These are phyloP conservation scores for Mimas tiliae DNA, from an alignment of 2,888 invertebrate genomes.

Conservation along the genomic window DNA sequence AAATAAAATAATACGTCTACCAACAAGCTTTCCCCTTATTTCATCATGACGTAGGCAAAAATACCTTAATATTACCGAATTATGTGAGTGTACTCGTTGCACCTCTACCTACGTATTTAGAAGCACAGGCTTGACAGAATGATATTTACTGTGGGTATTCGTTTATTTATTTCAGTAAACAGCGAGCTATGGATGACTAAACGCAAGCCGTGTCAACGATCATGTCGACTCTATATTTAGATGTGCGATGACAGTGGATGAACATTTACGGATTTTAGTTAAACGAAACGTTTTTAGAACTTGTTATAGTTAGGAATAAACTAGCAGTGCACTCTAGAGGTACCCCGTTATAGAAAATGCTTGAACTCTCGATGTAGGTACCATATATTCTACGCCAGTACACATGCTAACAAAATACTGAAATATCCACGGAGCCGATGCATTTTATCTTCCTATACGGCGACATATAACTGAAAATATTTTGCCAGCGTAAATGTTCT, in stretches of 20 bases:
- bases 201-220: slow-evolving; percentile 1
- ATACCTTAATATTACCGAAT: not conserved
- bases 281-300: not conserved
- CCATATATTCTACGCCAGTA: not conserved
- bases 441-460: slow-evolving; percentile 23
- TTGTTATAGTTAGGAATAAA: not conserved
- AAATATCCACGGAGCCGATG: slow-evolving; percentile 17
- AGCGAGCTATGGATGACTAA: not conserved
- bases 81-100: not conserved
- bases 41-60: no score
- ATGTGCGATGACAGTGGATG: slow-evolving; percentile 13
- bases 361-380: not conserved
- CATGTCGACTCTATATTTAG: slow-evolving; percentile 15
- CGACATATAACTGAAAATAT: slow-evolving; percentile 35
- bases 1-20: no score
- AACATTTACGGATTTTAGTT: slow-evolving; percentile 10
- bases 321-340: no score
- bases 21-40: no score
- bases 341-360: not conserved
- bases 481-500: slow-evolving; percentile 49
- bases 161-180: not conserved
- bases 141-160: slow-evolving; percentile 29
- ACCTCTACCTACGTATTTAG: not conserved
- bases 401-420: slow-evolving; percentile 8
- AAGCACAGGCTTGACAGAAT: not conserved